Conservation (phyloP, 2,797 vertebrate genomes). For the Helarctos malayanus region DNA sequence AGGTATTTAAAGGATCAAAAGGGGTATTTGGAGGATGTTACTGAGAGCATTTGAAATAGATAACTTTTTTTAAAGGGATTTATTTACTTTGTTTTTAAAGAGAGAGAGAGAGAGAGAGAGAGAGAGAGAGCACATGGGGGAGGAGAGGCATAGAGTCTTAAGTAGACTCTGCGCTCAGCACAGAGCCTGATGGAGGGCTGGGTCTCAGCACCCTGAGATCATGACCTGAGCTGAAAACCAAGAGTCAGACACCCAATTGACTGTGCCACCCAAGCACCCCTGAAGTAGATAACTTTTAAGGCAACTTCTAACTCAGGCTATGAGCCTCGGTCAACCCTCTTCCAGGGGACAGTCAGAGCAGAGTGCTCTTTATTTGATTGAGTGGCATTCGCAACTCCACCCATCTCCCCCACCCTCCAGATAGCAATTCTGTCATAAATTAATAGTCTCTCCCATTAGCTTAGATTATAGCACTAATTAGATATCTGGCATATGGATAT, state of each 20-base stretch:
- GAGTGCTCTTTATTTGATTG: neutral
- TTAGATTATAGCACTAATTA: slow-evolving; percentile 71
- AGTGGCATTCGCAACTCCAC: slow-evolving; percentile 25
- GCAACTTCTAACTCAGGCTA: neutral
- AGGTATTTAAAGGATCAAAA: slow-evolving; percentile 5
- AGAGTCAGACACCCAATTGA: neutral
- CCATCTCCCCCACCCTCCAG: neutral
- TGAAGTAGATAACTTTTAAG: neutral
- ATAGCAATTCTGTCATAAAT: slow-evolving; percentile 56
- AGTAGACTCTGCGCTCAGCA: neutral
- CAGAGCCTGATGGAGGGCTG: rapidly evolving
- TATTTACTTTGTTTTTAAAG: neutral
- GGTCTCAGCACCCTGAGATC: neutral
- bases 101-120: neutral
- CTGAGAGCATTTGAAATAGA: neutral
- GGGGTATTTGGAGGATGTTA: neutral
- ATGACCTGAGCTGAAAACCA: neutral
- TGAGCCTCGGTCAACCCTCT: neutral
- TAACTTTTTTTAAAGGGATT: neutral
- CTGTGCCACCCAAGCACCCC: neutral
- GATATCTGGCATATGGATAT: slow-evolving; percentile 34
- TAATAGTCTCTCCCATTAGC: slow-evolving; percentile 57
- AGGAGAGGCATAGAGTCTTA: neutral
- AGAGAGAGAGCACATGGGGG: neutral
- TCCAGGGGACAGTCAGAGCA: neutral